phyloP scores from a whole-genome alignment of 2,888 invertebrate species.

The Alitta virens region DNA sequence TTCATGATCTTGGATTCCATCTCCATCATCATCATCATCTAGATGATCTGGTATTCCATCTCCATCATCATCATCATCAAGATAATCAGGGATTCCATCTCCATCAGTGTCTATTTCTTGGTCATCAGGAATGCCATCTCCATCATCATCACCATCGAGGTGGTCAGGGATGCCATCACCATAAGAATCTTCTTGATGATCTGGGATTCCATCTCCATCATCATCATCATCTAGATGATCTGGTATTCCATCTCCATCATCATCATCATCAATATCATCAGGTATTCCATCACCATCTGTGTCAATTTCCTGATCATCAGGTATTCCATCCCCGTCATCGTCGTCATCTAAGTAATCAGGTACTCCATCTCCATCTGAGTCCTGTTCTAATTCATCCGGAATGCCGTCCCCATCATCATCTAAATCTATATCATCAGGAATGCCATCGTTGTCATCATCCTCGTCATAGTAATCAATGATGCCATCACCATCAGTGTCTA shows the following conservation, averaged over 20 bases:
- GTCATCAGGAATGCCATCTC: conserved; percentile 32
- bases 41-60: conserved; percentile 30
- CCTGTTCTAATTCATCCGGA: conserved; percentile 33
- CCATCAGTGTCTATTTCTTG: conserved; percentile 39
- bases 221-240: conserved; percentile 32
- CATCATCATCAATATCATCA: conserved; percentile 30
- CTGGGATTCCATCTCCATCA: conserved; percentile 32
- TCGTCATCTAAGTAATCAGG: conserved; percentile 31
- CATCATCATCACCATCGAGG: conserved; percentile 31
- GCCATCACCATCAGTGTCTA: conserved; percentile 30
- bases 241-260: conserved; percentile 42
- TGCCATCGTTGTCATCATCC: conserved; percentile 33
- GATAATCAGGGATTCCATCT: conserved; percentile 29
- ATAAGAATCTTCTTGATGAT: conserved; percentile 21
- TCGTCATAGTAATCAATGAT: conserved; percentile 29
- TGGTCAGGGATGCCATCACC: conserved; percentile 33
- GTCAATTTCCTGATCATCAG: conserved; percentile 22
- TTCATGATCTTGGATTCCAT: conserved; percentile 35
- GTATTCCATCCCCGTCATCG: conserved; percentile 34
- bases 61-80: conserved; percentile 28
- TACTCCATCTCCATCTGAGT: conserved; percentile 20
- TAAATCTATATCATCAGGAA: conserved; percentile 20
- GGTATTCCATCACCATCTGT: conserved; percentile 26
- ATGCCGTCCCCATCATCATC: conserved; percentile 40
- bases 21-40: conserved; percentile 34